Base-by-base conservation (phyloP, 2,797 vertebrate genomes). In the Cyclura pinguis region DNA sequence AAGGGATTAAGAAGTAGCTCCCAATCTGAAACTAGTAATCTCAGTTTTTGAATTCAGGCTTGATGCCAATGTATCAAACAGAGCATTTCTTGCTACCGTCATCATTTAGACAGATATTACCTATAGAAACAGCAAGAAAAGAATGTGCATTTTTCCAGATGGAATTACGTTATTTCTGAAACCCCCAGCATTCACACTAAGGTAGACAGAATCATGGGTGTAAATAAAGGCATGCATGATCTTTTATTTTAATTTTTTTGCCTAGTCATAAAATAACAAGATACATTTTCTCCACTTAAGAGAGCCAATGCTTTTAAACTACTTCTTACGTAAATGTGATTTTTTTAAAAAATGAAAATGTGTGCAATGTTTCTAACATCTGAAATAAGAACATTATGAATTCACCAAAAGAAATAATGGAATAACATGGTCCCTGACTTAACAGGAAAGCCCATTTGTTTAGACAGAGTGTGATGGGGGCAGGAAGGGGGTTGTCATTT, bases 201-300 rank as follows among this genome's bases (percentile, higher is more conserved):
- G 87, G 85, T 1, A 80, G 42, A 89, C 87, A 87, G 83, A 52
- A 83, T 35, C 32, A 93, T 42, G 42, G 82, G 50, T 91, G 80
- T 86, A 95, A 92, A 93, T 93, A 74, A 93, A 93, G 38, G 57
- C 85, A 83, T 38, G 7, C 20, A 85, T 57, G 38, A 27, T 69
- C 6, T 0, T 93, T 92, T 88, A 92, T 88, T 94, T 95, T 91
- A 77, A 92, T 84, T 91, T 35, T 12, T 86, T 47, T 88, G 29
- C 4, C 77, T 88, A 92, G 29, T 62, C 42, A 88, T 47, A 89
- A 35, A 92, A 57, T 52, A 73, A 57, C 20, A 67, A 87, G n/a
- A 86, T 47, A n/a, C 0, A 82, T 29, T 83, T 93, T 91, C 32
- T 86, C 13, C 52, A 7, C 32, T 29, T 18, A 72, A 78, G 14